Evolutionary conservation across 1,140 invertebrate species (phyloP), one percentile per base, ranked within the genome.

Genomic region (Batillaria attramentaria): DNA sequence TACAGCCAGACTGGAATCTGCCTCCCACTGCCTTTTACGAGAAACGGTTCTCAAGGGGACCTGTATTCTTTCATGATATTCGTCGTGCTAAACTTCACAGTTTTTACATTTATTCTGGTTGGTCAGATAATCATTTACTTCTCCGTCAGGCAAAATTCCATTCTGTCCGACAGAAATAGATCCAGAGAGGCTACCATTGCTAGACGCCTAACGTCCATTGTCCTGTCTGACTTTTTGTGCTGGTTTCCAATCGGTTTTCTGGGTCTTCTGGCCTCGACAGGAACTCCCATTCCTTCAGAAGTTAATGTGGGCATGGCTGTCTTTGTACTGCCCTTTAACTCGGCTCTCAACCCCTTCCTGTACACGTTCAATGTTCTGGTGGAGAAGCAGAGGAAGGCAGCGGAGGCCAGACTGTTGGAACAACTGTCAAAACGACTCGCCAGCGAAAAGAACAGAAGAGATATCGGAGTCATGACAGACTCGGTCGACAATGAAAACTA

Each of bases 211-310:
- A 73, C 73, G 18, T 31, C 80, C 0, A 60, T 85, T n/a, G 78
- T 78, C 0, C 50, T 83, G 5, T 77, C 80, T 31, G 73, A 85
- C 31, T 80, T 79, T 35, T 20, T 83, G 18, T 83, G 82, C 62
- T 85, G 84, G 84, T 77, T 83, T 72, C 82, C 82, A 28, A 72
- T 85, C 13, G 72, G 80, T 13, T 20, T 82, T n/a, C 72, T 82
- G 69, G 81, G 82, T 18, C 20, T 83, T 13, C 50, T 82, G n/a
- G 41, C 83, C 20, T n/a, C 78, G 42, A 28, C 46, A 39, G 75
- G 79, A 0, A 37, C 50, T 24, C 20, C 24, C 3, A 72, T n/a
- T n/a, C n/a, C 20, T 1, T 20, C n/a, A 4, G 50, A 54, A 20
- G 66, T 24, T 24, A 70, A 70, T 13, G 41, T 46, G 3, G 46